Evolutionary conservation across 1,140 invertebrate species (phyloP).

Genomic region (Thrips palmi): DNA sequence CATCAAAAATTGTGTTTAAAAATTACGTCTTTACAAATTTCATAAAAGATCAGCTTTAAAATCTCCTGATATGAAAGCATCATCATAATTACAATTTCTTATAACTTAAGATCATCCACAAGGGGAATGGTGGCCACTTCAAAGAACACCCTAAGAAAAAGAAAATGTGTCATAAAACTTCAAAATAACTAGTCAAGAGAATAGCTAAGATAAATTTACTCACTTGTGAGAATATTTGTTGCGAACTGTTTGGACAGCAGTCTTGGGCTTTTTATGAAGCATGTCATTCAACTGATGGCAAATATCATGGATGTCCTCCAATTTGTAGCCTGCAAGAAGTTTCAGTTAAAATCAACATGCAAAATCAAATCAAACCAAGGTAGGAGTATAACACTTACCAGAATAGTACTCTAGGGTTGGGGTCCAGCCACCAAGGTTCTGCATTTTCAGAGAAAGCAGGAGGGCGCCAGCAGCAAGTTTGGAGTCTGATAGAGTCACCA

Average conservation of each 20-base stretch:
- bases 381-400: slow-evolving; percentile 25
- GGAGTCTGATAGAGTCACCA: slow-evolving; percentile 63
- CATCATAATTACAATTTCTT: too few species aligned
- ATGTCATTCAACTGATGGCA: slow-evolving; percentile 54
- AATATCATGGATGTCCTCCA: slow-evolving; percentile 54
- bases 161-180: slow-evolving; percentile 11
- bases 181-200: slow-evolving; percentile 4
- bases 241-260: slow-evolving; percentile 61
- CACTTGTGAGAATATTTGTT: slow-evolving; percentile 91
- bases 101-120: too few species aligned
- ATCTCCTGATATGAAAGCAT: too few species aligned
- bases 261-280: slow-evolving; percentile 51
- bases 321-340: slow-evolving; percentile 39
- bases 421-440: slow-evolving; percentile 52
- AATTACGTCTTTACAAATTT: too few species aligned
- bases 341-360: slow-evolving; percentile 5
- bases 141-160: slow-evolving; percentile 58
- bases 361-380: not conserved
- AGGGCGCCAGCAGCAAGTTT: slow-evolving; percentile 73
- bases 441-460: slow-evolving; percentile 73
- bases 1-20: too few species aligned
- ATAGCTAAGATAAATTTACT: slow-evolving; percentile 19
- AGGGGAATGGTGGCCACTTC: slow-evolving; percentile 57
- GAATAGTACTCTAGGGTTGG: slow-evolving; percentile 70
- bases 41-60: too few species aligned